Evolutionary conservation across 2,888 invertebrate species (phyloP).

Genomic region (Archaeoteleia sp.): DNA sequence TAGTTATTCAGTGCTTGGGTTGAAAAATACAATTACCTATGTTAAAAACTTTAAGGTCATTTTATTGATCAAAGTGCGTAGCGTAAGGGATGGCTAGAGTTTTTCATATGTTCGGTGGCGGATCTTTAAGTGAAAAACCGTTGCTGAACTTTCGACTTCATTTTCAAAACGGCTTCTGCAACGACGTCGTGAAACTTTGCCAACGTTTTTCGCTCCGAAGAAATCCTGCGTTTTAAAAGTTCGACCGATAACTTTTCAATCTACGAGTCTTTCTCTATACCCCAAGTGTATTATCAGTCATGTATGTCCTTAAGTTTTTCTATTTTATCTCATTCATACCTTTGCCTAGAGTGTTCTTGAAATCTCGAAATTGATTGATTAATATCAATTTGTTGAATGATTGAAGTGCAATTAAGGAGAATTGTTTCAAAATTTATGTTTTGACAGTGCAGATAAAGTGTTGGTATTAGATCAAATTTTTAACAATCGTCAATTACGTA

Average conservation of each 20-base stretch:
- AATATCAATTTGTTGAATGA: not conserved
- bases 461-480: too few species aligned
- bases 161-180: conserved; percentile 24
- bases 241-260: conserved; percentile 48
- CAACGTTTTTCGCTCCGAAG: conserved; percentile 28
- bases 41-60: too few species aligned
- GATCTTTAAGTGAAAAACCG: conserved; percentile 35
- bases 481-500: too few species aligned
- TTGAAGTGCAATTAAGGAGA: too few species aligned
- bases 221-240: conserved; percentile 41
- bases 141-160: conserved; percentile 44
- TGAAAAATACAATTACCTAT: too few species aligned
- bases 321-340: conserved; percentile 14
- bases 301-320: conserved; percentile 30
- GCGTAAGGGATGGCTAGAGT: too few species aligned
- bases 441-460: too few species aligned
- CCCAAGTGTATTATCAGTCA: conserved; percentile 43
- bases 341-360: not conserved
- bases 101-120: conserved; percentile 4
- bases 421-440: too few species aligned
- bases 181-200: conserved; percentile 39
- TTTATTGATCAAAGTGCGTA: too few species aligned
- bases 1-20: too few species aligned
- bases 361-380: not conserved
- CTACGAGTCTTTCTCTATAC: conserved; percentile 28